Evolutionary conservation across 53 echinoderm and acorn worm species (phyloP).

Genomic region (Holothuria scabra): DNA sequence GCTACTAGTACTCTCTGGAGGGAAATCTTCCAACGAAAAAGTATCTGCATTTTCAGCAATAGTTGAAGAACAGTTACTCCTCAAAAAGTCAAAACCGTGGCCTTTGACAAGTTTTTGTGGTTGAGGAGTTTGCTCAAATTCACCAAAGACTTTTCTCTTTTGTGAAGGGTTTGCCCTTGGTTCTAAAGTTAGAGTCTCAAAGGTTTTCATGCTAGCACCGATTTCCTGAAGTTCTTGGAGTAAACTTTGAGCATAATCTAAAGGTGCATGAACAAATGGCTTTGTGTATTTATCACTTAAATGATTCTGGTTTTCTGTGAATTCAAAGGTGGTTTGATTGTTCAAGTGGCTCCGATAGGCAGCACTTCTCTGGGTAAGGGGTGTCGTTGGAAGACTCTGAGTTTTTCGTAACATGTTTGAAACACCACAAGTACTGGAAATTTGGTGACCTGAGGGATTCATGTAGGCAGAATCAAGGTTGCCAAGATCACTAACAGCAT

Average conservation of each 20-base stretch:
- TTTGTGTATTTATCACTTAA: conserved; percentile 86
- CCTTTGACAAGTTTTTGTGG: conserved; percentile 49
- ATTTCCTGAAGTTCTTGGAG: conserved; percentile 87
- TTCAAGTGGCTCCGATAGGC: conserved; percentile 6
- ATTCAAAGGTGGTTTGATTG: conserved; percentile 45
- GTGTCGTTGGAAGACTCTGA: conserved; percentile 50
- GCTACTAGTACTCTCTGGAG: conserved; percentile 66
- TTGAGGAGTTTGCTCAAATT: conserved; percentile 23
- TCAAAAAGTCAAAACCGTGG: conserved; percentile 31
- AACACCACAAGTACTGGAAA: not conserved
- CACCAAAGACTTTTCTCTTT: conserved; percentile 73
- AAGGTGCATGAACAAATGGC: conserved; percentile 91
- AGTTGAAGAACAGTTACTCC: conserved; percentile 40
- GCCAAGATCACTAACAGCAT: conserved; percentile 3
- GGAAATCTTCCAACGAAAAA: conserved; percentile 42
- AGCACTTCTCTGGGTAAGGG: conserved; percentile 41
- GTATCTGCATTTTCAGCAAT: conserved; percentile 56
- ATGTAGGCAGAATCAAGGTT: conserved; percentile 21
- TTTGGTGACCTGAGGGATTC: conserved; percentile 19
- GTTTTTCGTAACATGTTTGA: conserved; percentile 28
- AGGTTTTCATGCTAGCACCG: conserved; percentile 90
- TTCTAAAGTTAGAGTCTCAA: conserved; percentile 89
- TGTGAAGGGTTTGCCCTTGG: conserved; percentile 75
- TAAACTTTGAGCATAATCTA: conserved; percentile 93
- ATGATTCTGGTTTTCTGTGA: conserved; percentile 69